Base-by-base conservation (phyloP, 2,888 invertebrate genomes). In the Carterocephalus palaemon region DNA sequence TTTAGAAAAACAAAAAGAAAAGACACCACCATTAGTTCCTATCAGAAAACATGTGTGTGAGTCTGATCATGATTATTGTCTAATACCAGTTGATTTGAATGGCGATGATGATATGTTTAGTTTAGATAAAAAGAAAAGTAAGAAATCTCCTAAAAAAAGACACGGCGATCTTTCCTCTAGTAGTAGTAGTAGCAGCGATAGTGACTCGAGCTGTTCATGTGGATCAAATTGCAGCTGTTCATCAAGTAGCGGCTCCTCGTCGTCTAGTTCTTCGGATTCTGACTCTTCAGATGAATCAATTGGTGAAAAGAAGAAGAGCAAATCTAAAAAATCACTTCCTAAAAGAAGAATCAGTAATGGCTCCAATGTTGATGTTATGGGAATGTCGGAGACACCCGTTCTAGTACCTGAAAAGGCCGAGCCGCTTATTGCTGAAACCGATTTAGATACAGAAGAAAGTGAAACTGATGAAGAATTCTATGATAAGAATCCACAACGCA, bases 391-490 rank as follows among this genome's bases (percentile, higher is more conserved):
- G 56, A 83, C 80, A 13, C 80, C 81, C 9, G 67, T 81, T 52
- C 62, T 86, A 48, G 67, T 87, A 10, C 83, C 85, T 20, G 84
- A 86, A 58, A 83, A 87, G 57, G 66, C 80, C 0, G 92, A 92
- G 57, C 88, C 90, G 1, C 81, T 90, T 1, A 90, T 95, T 49
- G 88, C 90, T 20, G 96, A 96, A 77, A 93, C 94, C 0, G 95
- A 96, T 75, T 86, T 95, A 37, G 95, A 95, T 57, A 95, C 95
- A 0, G 92, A 93, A 8, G 93, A 95, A 72, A 92, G 94, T 34
- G 94, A 94, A 52, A 95, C 95, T 0, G 95, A 95, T 70, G 95
- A 95, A 79, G 95, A 95, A 57, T 95, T 95, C 73, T 95, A 95
- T 67, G 95, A 95, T 67, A 90, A 93, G 60, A 90, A 94, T 72